phyloP scores from a whole-genome alignment of 2,113 vertebrate genomes.

The Lates calcarifer region DNA sequence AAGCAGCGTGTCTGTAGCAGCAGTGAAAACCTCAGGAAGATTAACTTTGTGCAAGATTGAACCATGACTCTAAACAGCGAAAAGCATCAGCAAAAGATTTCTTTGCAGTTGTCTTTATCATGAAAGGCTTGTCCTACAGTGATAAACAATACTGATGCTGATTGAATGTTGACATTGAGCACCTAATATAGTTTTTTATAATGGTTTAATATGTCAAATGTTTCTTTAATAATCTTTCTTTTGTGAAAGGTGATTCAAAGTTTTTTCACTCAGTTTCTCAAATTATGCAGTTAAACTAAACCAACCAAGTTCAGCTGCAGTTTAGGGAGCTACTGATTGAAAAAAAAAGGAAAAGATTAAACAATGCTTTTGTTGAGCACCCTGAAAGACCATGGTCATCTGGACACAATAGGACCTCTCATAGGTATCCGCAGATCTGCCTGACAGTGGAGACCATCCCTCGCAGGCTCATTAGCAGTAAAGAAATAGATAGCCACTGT shows the following conservation, averaged over 20 bases:
- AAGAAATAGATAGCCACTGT: conserved; percentile 59
- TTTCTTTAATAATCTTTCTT: background rate
- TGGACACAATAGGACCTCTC: conserved; percentile 57
- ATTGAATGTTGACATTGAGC: background rate
- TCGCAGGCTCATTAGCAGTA: conserved; percentile 59
- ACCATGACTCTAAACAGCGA: conserved; percentile 3
- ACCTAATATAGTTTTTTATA: background rate
- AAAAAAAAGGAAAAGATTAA: conserved; percentile 29
- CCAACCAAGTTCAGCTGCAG: background rate
- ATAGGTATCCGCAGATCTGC: conserved; percentile 40
- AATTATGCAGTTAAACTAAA: conserved; percentile 9
- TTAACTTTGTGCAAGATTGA: conserved; percentile 10
- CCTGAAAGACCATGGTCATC: conserved; percentile 34
- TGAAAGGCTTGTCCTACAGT: background rate
- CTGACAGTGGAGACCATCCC: conserved; percentile 37
- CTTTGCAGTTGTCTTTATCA: background rate
- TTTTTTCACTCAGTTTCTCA: background rate
- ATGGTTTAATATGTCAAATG: background rate
- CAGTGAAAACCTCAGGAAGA: conserved; percentile 17
- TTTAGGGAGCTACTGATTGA: conserved; percentile 10
- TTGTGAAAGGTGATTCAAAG: background rate
- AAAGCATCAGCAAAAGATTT: background rate
- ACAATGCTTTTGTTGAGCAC: conserved; percentile 22
- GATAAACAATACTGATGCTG: background rate
- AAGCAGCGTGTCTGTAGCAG: background rate